Evolutionary conservation across 1,140 invertebrate species (phyloP).

Genomic region (Drosophila saltans): DNA sequence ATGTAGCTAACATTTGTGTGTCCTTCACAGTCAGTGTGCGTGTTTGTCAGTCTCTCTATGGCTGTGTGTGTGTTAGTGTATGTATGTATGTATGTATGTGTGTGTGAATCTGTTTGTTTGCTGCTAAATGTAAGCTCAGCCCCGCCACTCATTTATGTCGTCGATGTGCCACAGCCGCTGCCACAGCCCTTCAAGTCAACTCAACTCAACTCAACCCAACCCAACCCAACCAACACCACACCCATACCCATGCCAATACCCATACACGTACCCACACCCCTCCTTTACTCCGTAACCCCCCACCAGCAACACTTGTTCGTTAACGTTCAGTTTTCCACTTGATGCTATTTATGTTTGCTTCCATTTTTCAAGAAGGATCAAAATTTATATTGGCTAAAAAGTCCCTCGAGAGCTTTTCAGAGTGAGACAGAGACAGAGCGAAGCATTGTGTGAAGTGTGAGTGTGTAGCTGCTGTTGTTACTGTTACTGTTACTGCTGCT

Average conservation of each 20-base stretch:
- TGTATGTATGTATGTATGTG: slow-evolving; percentile 29
- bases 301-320: slow-evolving; percentile 57
- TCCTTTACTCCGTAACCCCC: background rate
- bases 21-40: slow-evolving; percentile 71
- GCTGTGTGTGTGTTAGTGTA: background rate
- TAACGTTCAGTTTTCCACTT: slow-evolving; percentile 80
- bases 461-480: background rate
- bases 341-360: slow-evolving; percentile 82
- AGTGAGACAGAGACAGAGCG: background rate
- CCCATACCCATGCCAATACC: slow-evolving; percentile 23
- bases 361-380: slow-evolving; percentile 82
- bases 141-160: slow-evolving; percentile 79
- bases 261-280: background rate
- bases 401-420: slow-evolving; percentile 74
- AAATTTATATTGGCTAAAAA: slow-evolving; percentile 82
- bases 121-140: slow-evolving; percentile 79
- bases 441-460: background rate
- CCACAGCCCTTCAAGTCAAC: slow-evolving; percentile 17
- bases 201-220: background rate
- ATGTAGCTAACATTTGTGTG: slow-evolving; percentile 74
- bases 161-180: slow-evolving; percentile 71
- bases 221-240: slow-evolving; percentile 11
- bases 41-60: slow-evolving; percentile 21
- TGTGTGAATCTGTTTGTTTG: slow-evolving; percentile 74
- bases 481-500: slow-evolving; percentile 1